These are phyloP conservation scores for Fratercula arctica DNA, from an alignment of 2,797 vertebrate species.

Conservation along the genomic window DNA sequence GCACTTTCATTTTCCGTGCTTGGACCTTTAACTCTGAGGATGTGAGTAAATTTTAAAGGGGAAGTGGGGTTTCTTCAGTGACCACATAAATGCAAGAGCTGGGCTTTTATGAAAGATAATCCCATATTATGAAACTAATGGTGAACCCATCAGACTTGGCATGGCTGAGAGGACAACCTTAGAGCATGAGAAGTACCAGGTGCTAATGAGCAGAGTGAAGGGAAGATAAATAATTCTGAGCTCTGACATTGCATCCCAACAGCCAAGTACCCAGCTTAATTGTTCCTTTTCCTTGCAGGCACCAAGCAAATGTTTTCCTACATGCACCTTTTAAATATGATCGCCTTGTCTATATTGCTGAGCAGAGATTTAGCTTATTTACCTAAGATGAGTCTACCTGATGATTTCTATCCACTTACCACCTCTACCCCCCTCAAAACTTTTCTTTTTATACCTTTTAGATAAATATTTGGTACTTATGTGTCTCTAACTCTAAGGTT, in stretches of 20 bases:
- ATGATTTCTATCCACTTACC: background rate
- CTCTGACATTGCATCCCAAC: background rate
- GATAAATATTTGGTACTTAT: background rate
- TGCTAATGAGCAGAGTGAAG: background rate
- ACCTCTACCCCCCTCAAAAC: background rate
- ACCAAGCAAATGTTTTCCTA: background rate
- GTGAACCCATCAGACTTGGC: background rate
- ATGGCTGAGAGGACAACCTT: background rate
- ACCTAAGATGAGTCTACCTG: background rate
- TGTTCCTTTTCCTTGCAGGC: background rate
- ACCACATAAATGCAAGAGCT: slow-evolving; percentile 20
- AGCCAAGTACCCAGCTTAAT: background rate
- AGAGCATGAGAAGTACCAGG: background rate
- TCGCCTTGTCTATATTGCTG: background rate
- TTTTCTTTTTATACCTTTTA: background rate
- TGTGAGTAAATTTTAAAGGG: slow-evolving; percentile 3
- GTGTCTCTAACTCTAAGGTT: background rate
- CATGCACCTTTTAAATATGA: background rate
- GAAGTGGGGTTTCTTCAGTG: slow-evolving; percentile 16
- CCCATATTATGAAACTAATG: background rate
- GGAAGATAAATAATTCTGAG: background rate
- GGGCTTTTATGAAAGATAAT: slow-evolving; percentile 28
- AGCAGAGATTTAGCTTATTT: background rate
- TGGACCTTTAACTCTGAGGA: background rate
- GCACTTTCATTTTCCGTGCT: background rate